Conservation (phyloP, 1,140 invertebrate species). For the Drosophila simulans region DNA sequence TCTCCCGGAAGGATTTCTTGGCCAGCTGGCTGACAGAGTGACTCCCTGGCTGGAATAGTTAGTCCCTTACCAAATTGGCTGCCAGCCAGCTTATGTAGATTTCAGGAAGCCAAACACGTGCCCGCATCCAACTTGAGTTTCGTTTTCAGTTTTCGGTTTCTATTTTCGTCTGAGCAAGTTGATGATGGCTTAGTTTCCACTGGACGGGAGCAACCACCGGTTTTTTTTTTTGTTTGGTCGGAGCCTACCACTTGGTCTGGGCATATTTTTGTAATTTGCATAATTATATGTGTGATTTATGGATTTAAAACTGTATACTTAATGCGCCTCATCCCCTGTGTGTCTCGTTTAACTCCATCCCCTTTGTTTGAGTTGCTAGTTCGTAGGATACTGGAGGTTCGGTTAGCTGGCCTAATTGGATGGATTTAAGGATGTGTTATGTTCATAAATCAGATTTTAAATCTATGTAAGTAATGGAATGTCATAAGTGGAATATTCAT, state of each 20-base stretch:
- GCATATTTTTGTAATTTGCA: constrained; percentile 76
- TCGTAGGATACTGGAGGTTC: constrained; percentile 20
- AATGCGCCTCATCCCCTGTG: constrained; percentile 2
- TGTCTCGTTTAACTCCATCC: constrained; percentile 3
- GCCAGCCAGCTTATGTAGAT: constrained; percentile 79
- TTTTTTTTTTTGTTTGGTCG: constrained; percentile 7
- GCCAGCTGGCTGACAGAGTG: constrained; percentile 47
- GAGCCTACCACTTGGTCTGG: constrained; percentile 58
- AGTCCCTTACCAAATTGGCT: constrained; percentile 73
- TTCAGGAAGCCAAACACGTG: constrained; percentile 79
- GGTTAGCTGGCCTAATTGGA: constrained; percentile 17
- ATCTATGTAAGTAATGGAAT: not conserved
- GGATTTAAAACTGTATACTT: constrained; percentile 69
- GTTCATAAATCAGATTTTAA: not conserved
- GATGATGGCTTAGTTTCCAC: constrained; percentile 32
- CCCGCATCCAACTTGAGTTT: constrained; percentile 69
- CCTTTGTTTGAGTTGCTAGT: constrained; percentile 50
- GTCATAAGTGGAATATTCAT: no score
- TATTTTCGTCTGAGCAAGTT: constrained; percentile 53
- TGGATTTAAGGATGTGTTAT: constrained; percentile 12
- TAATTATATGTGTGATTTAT: constrained; percentile 83
- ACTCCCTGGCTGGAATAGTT: constrained; percentile 62
- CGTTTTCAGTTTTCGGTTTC: constrained; percentile 65
- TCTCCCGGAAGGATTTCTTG: constrained; percentile 58
- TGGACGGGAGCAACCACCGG: not conserved